Base-by-base conservation (phyloP, 2,113 vertebrate genomes). In the Oncorhynchus gorbuscha region DNA sequence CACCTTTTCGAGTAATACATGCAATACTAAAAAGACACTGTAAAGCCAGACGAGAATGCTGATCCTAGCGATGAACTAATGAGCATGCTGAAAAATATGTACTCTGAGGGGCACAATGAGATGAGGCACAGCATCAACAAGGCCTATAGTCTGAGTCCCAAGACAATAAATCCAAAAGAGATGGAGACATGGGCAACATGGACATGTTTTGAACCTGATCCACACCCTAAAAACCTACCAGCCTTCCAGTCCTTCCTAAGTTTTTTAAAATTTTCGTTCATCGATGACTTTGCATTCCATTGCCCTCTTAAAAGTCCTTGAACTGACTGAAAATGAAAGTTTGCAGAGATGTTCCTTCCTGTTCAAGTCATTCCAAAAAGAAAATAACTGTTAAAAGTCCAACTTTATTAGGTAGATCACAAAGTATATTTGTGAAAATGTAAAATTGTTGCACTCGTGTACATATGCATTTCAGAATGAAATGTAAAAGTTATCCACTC, bases 81-180 rank as follows among this genome's bases (percentile, higher is more conserved):
- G 30, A 30, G 30, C 30, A 30, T 30, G 3, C 30, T 30, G 30
- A 30, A 30, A 30, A 30, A 30, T 4, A 30, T 30, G 30, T 30
- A 30, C 30, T 30, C 30, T 30, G 30, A 30, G 30, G 30, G 30
- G 30, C 30, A 30, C 30, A 5, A 32, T 5, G 32, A 32, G 32
- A 32, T 32, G 32, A 32, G 6, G 32, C 32, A 32, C 32, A 32
- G 32, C 5, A 32, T 6, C 5, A 32, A 32, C 32, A 32, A 32
- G 32, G 32, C 32, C 32, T 32, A 5, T 32, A 5, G 32, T 32
- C 32, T 32, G 32, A 32, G 5, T 98, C 96, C 49, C 95, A 97
- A 85, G 97, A 99, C 83, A 99, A 99, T 91, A 97, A 97, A 87
- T 85, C 90, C 58, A 95, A 90, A 92, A 94, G 94, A 67, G 95